Evolutionary conservation across 2,797 vertebrate species (phyloP).

Genomic region (Anolis apletophallus): DNA sequence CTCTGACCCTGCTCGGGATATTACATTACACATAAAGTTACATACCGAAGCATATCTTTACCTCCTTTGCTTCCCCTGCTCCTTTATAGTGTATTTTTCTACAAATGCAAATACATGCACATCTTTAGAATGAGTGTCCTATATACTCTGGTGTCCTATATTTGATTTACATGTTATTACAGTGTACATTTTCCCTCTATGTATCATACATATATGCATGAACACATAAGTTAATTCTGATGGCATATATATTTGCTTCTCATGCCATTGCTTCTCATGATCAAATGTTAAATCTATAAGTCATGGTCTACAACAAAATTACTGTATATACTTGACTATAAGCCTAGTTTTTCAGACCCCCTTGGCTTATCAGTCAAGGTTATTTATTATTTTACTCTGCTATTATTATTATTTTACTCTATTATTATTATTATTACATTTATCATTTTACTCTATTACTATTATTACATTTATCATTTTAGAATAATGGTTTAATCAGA

Average conservation of each 20-base stretch:
- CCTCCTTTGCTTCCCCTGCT: neutral
- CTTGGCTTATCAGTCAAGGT: too few species aligned
- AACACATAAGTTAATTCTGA: neutral
- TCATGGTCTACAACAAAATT: neutral
- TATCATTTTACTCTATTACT: too few species aligned
- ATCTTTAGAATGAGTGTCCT: neutral
- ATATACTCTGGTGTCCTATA: neutral
- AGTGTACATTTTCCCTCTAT: neutral
- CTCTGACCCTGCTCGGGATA: neutral
- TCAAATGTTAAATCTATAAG: neutral
- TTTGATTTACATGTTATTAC: neutral
- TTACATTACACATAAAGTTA: conserved; percentile 7
- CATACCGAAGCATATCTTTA: neutral
- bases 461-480: too few species aligned
- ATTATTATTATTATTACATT: too few species aligned
- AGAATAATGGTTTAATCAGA: too few species aligned
- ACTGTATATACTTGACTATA: neutral
- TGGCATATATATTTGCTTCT: neutral
- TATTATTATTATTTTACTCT: too few species aligned
- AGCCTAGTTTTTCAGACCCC: too few species aligned
- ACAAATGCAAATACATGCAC: neutral
- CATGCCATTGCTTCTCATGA: neutral
- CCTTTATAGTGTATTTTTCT: neutral
- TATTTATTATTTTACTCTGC: too few species aligned
- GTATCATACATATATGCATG: neutral